phyloP scores from a whole-genome alignment of 2,797 vertebrate genomes.

The Philypnodon macrostomus region DNA sequence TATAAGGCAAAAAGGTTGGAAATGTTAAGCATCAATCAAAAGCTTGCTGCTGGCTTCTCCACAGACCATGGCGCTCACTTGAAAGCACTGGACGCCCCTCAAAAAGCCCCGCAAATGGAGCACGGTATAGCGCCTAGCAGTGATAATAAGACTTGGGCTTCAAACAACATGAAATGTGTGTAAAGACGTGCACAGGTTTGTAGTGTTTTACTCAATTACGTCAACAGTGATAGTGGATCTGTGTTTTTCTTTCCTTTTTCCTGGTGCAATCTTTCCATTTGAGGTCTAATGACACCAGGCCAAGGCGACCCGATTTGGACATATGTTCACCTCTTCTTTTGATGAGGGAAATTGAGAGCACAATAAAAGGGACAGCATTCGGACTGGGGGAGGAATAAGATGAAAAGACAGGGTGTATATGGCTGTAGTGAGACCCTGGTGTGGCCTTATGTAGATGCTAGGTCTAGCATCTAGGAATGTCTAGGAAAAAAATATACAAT shows the following conservation, averaged over 20 bases:
- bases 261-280: constrained; percentile 55
- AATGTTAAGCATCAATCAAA: constrained; percentile 75
- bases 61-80: constrained; percentile 80
- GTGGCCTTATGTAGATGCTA: too few relatives aligned
- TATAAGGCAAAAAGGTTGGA: constrained; percentile 66
- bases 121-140: constrained; percentile 77
- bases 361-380: constrained; percentile 81
- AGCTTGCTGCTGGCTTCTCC: constrained; percentile 69
- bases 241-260: constrained; percentile 19
- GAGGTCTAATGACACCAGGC: constrained; percentile 74
- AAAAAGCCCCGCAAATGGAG: constrained; percentile 86
- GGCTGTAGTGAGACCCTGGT: constrained; percentile 79
- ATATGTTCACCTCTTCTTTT: constrained; percentile 93
- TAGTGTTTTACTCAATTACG: too few relatives aligned
- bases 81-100: constrained; percentile 85
- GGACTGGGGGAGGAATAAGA: constrained; percentile 84
- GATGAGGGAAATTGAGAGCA: constrained; percentile 93
- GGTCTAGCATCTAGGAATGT: too few relatives aligned
- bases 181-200: constrained; percentile 13
- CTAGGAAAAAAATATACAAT: too few relatives aligned
- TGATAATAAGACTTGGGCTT: constrained; percentile 90
- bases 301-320: constrained; percentile 77
- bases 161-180: constrained; percentile 91
- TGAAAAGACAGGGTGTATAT: constrained; percentile 89
- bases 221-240: constrained; percentile 7